Percentiles rank a stretch among this genome's conserved stretches.
These are phyloP conservation scores for Verasper variegatus DNA, from an alignment of 2,113 vertebrate genomes.

Conservation along the genomic window DNA sequence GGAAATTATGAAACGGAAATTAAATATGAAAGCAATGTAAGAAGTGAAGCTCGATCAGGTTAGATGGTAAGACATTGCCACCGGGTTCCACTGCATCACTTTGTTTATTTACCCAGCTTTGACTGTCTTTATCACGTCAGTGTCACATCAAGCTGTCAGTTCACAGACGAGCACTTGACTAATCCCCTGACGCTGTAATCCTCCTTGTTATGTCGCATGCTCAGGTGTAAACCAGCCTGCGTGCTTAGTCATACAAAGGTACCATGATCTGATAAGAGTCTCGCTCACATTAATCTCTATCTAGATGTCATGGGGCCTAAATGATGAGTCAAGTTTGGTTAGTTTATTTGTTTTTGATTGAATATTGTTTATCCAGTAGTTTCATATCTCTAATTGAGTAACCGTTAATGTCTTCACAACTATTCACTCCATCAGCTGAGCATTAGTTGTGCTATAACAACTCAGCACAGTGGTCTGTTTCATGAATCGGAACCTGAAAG, in stretches of 20 bases:
- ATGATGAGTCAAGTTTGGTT: conserved; percentile 5
- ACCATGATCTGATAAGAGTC: conserved; percentile 34
- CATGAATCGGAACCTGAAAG: not conserved
- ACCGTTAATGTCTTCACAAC: not conserved
- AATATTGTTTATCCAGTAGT: not conserved
- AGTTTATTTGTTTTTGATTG: too few relatives aligned
- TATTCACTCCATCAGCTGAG: not conserved
- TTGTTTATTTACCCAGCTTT: not conserved
- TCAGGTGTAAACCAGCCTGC: conserved; percentile 39
- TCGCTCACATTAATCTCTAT: conserved; percentile 39
- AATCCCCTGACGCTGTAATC: conserved; percentile 69
- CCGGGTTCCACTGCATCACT: too few relatives aligned
- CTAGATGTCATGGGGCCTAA: not conserved
- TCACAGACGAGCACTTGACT: conserved; percentile 25
- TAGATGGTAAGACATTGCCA: not conserved
- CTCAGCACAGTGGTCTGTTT: too few relatives aligned
- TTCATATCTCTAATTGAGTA: not conserved
- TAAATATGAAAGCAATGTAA: not conserved
- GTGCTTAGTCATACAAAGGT: conserved; percentile 65
- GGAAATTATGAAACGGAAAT: too few relatives aligned
- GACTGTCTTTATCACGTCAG: not conserved
- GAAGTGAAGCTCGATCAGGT: not conserved
- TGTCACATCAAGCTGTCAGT: not conserved
- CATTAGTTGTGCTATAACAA: not conserved
- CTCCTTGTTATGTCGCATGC: conserved; percentile 39